Base-by-base conservation (phyloP, 2,888 invertebrate genomes). In the Bellardia bayeri region DNA sequence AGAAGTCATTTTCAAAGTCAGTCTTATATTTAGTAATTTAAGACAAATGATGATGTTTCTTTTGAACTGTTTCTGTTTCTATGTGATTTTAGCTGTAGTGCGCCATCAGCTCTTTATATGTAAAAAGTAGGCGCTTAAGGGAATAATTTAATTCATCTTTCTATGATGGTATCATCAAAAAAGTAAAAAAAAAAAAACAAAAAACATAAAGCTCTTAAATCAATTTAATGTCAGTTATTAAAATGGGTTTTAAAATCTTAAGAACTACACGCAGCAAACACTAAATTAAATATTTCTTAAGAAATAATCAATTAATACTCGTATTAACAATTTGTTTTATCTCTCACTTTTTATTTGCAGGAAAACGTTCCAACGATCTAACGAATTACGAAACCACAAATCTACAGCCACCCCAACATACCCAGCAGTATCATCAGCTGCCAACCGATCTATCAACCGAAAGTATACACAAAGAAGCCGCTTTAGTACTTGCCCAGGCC, bases 381-480 rank as follows among this genome's bases (percentile, higher is more conserved):
- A 90, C 91, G 68, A 92, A 92, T 68, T 92, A 91, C 91, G 92
- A 93, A 90, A 92, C 92, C 33, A 92, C 91, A 86, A 91, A 92
- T 79, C 89, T 93, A 23, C 92, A 91, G 82, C 91, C 90, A 72
- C 92, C 90, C 78, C 89, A 90, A 88, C 90, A 89, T 54, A 94
- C 94, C 89, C 94, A 94, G 89, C 71, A 79, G 54, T 92, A 92
- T 82, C 92, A 92, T 88, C 95, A 95, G 92, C 95, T 96, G 87
- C 96, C 97, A 89, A 95, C 95, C 71, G 95, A 96, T 91, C 94
- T 96, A 56, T 96, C 96, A 82, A 96, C 96, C 91, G 95, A 96
- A 91, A 96, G 96, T 91, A 95, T 97, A 69, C 96, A 96, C 69
- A 95, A 96, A 91, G 97, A 97, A 94, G 97, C 97, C 45, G 96